These are phyloP conservation scores for Stenopsyche tienmushanensis DNA, from an alignment of 1,140 invertebrate genomes.

Conservation along the genomic window DNA sequence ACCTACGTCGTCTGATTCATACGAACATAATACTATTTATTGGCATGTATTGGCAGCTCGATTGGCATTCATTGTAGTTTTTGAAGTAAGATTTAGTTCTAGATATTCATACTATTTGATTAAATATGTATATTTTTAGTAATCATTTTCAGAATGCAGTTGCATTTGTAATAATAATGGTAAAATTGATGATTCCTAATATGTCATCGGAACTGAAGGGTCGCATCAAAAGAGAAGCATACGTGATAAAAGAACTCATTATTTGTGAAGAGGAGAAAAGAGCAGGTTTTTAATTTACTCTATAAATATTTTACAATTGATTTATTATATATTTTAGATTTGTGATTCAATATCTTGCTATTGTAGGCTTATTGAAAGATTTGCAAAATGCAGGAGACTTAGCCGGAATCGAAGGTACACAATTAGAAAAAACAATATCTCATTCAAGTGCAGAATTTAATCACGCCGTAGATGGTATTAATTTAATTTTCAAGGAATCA, in stretches of 20 bases:
- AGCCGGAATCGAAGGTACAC: no score
- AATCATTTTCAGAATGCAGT: conserved; percentile 75
- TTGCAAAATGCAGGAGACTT: no score
- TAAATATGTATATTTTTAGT: not conserved
- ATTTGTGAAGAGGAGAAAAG: conserved; percentile 73
- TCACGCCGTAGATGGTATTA: no score
- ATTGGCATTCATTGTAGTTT: conserved; percentile 87
- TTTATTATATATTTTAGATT: no score
- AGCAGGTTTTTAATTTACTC: conserved; percentile 50
- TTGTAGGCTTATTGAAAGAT: no score
- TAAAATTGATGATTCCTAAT: conserved; percentile 86
- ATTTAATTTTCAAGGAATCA: no score
- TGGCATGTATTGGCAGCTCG: conserved; percentile 90
- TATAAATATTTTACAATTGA: no score
- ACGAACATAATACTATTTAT: conserved; percentile 74
- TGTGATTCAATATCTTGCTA: no score
- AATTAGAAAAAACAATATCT: no score
- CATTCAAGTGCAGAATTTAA: no score
- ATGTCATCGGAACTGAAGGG: conserved; percentile 75
- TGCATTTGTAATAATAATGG: conserved; percentile 77
- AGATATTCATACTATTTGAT: conserved; percentile 2
- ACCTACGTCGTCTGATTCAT: conserved; percentile 63
- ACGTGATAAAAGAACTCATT: conserved; percentile 88
- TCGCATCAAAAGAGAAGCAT: conserved; percentile 80
- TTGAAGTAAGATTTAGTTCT: conserved; percentile 90